Base-by-base conservation (phyloP, 1,140 invertebrate species). In the Drosophila eugracilis region DNA sequence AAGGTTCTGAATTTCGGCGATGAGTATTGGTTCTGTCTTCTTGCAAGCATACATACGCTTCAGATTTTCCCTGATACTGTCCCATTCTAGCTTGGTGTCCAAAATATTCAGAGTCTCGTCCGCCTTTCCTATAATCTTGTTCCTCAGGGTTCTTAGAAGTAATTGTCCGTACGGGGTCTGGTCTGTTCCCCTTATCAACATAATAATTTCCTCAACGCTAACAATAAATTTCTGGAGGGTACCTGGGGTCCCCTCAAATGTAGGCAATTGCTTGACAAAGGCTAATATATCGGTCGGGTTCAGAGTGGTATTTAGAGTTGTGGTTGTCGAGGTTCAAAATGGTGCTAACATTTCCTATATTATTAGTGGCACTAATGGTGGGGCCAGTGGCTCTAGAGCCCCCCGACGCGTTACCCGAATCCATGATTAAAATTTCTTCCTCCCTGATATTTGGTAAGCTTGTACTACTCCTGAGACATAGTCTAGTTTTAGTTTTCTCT, bases 181-280 rank as follows among this genome's bases (percentile, higher is more conserved):
- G 12, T 62, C 58, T 1, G 58, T 44, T 1, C 49, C 37, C 5
- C 50, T 19, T 34, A 63, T 28, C 3, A 63, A 30, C 30, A 55
- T 45, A 3, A 63, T 54, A 4, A 63, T 34, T 44, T 50, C 57
- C n/a, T 52, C 48, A 4, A 28, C 48, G 36, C 32, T 60, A 1
- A 22, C 26, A 9, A 62, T 53, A 9, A 53, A 44, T 17, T 32
- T 14, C 3, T 62, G 28, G 1, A 62, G 39, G 21, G 14, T 54
- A 24, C 12, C n/a, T 4, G 26, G 14, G 9, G 37, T 14, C 4
- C 24, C 26, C 19, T 62, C 19, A 1, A 32, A 52, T 0, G 28
- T 24, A 2, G 48, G 9, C n/a, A n/a, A n/a, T n/a, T n/a, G n/a
- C n/a, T n/a, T n/a, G n/a, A n/a, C n/a, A n/a, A n/a, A n/a, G n/a